Evolutionary conservation across 2,888 invertebrate species (phyloP).

Genomic region (Dolichopus griseipennis): DNA sequence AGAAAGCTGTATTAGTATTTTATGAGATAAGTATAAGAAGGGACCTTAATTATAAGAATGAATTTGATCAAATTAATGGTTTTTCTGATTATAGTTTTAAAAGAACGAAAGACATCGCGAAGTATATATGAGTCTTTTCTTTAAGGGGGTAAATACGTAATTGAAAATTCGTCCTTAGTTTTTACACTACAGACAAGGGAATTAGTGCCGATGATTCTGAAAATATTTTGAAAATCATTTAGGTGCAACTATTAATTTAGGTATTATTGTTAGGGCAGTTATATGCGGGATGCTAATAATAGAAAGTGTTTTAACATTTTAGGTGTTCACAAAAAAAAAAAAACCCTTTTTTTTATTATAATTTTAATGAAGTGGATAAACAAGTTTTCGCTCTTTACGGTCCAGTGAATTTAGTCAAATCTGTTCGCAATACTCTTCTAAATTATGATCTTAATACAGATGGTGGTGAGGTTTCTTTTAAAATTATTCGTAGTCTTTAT

Average conservation of each 20-base stretch:
- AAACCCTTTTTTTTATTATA: neutral
- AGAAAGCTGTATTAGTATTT: neutral
- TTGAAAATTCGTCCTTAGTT: neutral
- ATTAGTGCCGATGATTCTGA: neutral
- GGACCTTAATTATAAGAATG: conserved; percentile 1
- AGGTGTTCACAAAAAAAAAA: neutral
- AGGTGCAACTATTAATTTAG: neutral
- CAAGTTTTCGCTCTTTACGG: neutral
- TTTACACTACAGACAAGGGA: neutral
- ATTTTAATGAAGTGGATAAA: neutral
- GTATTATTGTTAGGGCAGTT: neutral
- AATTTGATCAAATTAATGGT: neutral
- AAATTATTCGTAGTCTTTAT: conserved; percentile 1
- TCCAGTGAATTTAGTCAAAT: neutral
- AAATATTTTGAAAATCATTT: neutral
- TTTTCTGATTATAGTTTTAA: conserved; percentile 3
- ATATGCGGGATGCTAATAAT: too few relatives aligned
- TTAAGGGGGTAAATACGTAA: neutral
- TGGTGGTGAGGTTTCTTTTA: conserved; percentile 2
- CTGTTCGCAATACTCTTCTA: neutral
- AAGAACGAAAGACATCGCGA: neutral
- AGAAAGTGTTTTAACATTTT: too few relatives aligned
- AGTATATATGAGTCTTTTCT: neutral
- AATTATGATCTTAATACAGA: conserved; percentile 3
- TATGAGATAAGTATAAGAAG: conserved; percentile 2